phyloP scores from a whole-genome alignment of 23 tunicate genomes.

The Trididemnum miniatum region DNA sequence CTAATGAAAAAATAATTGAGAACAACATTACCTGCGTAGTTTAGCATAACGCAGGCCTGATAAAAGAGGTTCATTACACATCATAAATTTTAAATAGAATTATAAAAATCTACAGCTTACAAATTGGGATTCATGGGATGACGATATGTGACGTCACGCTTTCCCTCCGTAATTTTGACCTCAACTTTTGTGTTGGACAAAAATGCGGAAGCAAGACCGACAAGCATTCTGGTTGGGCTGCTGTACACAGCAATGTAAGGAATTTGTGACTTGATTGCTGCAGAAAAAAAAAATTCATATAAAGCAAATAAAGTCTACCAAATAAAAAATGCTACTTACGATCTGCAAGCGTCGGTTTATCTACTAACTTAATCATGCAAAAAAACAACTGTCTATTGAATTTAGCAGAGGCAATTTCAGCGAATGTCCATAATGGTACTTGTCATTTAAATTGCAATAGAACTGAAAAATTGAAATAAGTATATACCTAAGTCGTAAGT shows the following conservation, averaged over 20 bases:
- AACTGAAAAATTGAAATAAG: neutral
- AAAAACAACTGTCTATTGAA: neutral
- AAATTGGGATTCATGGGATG: slow-evolving; percentile 71
- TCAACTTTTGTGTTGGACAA: slow-evolving; percentile 59
- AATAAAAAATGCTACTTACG: neutral
- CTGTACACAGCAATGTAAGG: slow-evolving; percentile 88
- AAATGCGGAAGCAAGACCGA: slow-evolving; percentile 59
- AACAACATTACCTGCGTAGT: too few species aligned
- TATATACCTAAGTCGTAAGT: neutral
- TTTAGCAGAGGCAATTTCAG: neutral
- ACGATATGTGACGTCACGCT: slow-evolving; percentile 51
- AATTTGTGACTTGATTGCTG: slow-evolving; percentile 61
- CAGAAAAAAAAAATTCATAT: neutral
- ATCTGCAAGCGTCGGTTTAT: neutral
- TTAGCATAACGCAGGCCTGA: too few species aligned
- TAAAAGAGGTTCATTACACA: too few species aligned
- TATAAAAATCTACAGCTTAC: slow-evolving; percentile 38
- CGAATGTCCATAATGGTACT: too few species aligned
- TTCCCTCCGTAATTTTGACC: slow-evolving; percentile 32
- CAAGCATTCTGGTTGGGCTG: slow-evolving; percentile 74
- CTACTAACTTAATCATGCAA: neutral
- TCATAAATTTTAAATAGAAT: too few species aligned
- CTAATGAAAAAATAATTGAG: too few species aligned
- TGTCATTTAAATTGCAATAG: too few species aligned
- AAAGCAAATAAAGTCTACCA: neutral